These are phyloP conservation scores for Eulemur rubriventer DNA, from an alignment of 2,797 vertebrate species.

Conservation along the genomic window DNA sequence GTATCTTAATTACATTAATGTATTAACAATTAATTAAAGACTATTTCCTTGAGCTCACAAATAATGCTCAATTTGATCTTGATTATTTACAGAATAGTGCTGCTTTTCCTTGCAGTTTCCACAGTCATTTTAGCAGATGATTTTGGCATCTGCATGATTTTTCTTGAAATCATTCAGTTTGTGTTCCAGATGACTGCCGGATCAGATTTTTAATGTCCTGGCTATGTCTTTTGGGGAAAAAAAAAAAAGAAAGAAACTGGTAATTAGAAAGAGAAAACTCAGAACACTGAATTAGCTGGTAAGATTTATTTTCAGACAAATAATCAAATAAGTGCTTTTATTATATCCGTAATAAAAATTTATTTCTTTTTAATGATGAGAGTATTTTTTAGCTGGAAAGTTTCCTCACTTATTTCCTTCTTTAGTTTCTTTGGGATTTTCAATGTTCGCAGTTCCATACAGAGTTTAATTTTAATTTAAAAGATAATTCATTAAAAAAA, in stretches of 20 bases:
- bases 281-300: slow-evolving; percentile 54
- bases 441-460: slow-evolving; percentile 11
- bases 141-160: background rate
- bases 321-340: slow-evolving; percentile 52
- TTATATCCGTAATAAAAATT: slow-evolving; percentile 30
- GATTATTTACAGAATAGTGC: slow-evolving; percentile 9
- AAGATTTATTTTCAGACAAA: slow-evolving; percentile 51
- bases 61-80: slow-evolving; percentile 39
- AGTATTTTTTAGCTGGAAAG: background rate
- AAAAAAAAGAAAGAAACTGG: background rate
- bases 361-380: slow-evolving; percentile 30
- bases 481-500: slow-evolving; percentile 35
- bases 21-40: background rate
- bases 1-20: background rate
- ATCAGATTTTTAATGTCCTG: slow-evolving; percentile 35
- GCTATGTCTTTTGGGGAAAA: background rate
- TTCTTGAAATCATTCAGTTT: slow-evolving; percentile 42
- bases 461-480: slow-evolving; percentile 29
- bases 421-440: slow-evolving; percentile 48
- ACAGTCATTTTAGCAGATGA: background rate
- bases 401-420: background rate
- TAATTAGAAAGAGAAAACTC: slow-evolving; percentile 59
- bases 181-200: background rate
- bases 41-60: background rate
- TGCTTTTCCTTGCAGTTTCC: slow-evolving; percentile 25